Evolutionary conservation across 1,140 invertebrate genomes (phyloP).

Genomic region (Drosophila sucinea): DNA sequence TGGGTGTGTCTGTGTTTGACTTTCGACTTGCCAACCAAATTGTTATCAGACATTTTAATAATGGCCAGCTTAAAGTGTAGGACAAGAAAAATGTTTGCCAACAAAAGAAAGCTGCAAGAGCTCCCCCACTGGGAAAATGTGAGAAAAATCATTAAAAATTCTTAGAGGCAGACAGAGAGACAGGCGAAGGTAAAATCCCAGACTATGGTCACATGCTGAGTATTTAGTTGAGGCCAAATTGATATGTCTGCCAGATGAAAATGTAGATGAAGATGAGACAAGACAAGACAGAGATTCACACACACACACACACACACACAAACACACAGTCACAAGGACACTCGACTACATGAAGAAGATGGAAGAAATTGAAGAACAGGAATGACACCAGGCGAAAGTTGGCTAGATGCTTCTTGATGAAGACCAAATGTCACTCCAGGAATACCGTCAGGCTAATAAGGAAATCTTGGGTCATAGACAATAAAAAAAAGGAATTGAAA

Average conservation of each 20-base stretch:
- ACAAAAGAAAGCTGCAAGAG: slow-evolving; percentile 55
- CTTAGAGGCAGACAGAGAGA: slow-evolving; percentile 23
- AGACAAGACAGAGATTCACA: slow-evolving; percentile 13
- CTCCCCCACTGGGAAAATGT: slow-evolving; percentile 45
- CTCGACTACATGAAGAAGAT: slow-evolving; percentile 6
- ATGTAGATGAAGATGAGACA: slow-evolving; percentile 30
- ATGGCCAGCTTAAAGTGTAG: slow-evolving; percentile 78
- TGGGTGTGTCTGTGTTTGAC: slow-evolving; percentile 61
- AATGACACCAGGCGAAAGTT: background rate
- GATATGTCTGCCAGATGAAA: slow-evolving; percentile 64
- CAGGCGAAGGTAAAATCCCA: slow-evolving; percentile 33
- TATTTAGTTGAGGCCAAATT: slow-evolving; percentile 70
- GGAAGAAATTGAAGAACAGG: slow-evolving; percentile 10
- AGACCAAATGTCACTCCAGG: slow-evolving; percentile 63
- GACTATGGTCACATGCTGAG: slow-evolving; percentile 53
- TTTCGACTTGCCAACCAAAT: slow-evolving; percentile 74
- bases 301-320: slow-evolving; percentile 16
- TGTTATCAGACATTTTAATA: slow-evolving; percentile 80
- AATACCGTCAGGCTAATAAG: slow-evolving; percentile 40
- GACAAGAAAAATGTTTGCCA: slow-evolving; percentile 79
- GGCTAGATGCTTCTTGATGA: slow-evolving; percentile 35
- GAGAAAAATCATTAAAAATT: slow-evolving; percentile 76
- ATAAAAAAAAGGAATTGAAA: slow-evolving; percentile 1
- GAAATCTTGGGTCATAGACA: background rate
- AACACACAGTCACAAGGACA: slow-evolving; percentile 2